phyloP scores from a whole-genome alignment of 2,113 vertebrate species.

The Pitta sordida region DNA sequence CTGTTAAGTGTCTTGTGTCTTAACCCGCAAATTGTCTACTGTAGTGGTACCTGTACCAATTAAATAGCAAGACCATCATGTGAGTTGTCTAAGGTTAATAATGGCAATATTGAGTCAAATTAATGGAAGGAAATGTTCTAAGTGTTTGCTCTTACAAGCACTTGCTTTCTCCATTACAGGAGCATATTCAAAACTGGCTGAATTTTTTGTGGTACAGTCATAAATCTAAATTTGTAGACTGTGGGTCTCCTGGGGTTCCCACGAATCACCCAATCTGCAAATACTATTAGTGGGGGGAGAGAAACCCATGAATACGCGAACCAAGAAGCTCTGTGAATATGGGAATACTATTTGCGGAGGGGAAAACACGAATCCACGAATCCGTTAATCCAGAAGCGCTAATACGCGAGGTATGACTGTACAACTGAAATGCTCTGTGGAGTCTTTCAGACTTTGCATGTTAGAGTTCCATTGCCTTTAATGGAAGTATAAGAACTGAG shows the following conservation, averaged over 20 bases:
- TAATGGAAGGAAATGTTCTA: background rate
- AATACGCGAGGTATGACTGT: no score
- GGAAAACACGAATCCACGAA: no score
- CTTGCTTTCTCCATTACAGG: background rate
- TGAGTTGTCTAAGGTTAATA: background rate
- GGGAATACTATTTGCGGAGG: no score
- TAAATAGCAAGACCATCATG: background rate
- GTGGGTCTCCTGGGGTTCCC: no score
- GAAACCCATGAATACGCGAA: no score
- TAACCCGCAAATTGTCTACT: background rate
- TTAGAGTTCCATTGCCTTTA: background rate
- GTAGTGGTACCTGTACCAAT: background rate
- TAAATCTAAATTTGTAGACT: no score
- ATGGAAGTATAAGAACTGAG: background rate
- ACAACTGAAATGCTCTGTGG: background rate
- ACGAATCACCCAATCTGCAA: no score
- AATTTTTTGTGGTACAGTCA: background rate
- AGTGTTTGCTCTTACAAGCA: background rate
- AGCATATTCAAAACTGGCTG: background rate
- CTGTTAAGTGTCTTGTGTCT: background rate
- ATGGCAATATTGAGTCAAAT: background rate
- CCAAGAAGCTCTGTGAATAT: no score
- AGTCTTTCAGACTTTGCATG: background rate
- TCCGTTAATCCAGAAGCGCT: no score
- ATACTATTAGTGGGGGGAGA: no score